These are phyloP conservation scores for Lanius collurio DNA, from an alignment of 2,113 vertebrate species.

Conservation along the genomic window DNA sequence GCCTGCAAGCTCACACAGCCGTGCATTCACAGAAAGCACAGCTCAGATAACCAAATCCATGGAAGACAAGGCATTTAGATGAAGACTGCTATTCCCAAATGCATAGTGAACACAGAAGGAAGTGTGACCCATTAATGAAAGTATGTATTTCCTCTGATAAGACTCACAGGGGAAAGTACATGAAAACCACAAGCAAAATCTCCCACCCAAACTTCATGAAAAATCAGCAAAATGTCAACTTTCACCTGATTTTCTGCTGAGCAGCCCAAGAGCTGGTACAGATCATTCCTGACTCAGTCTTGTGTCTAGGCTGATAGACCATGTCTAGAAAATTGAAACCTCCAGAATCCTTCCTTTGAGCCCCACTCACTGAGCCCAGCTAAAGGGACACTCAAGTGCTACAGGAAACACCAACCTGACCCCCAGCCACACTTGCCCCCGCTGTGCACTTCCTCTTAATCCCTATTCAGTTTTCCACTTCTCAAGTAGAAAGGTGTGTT, in stretches of 20 bases:
- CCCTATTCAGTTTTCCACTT: neutral
- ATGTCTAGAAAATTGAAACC: neutral
- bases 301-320: neutral
- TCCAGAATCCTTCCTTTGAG: neutral
- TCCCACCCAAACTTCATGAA: neutral
- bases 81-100: neutral
- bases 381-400: neutral
- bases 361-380: neutral
- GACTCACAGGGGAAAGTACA: neutral
- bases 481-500: neutral
- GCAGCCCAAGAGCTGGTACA: neutral
- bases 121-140: neutral
- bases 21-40: neutral
- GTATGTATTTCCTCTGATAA: conserved; percentile 13
- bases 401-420: neutral
- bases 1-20: neutral
- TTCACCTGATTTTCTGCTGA: neutral
- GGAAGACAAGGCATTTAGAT: neutral
- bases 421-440: neutral
- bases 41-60: neutral
- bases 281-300: neutral
- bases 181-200: neutral
- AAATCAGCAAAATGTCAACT: neutral
- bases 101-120: neutral
- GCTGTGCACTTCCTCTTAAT: neutral